A percentile compares a stretch with the other conserved stretches of the same genome.
phyloP scores from a whole-genome alignment of 1,140 invertebrate genomes.

The Chelonus insularis region DNA sequence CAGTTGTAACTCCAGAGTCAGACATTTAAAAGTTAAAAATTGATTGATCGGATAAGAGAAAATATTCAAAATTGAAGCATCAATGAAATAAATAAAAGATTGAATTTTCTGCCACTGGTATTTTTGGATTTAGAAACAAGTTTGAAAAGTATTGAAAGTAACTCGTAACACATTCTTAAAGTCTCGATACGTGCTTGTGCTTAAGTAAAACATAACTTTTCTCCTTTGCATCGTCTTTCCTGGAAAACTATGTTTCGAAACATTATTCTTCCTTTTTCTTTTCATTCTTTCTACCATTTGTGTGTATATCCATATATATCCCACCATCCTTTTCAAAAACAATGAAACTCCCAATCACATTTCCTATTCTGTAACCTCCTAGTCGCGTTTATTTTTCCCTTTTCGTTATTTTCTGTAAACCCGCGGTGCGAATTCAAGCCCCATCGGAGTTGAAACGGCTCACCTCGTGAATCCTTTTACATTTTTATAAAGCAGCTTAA shows the following conservation, averaged over 20 bases:
- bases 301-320: conserved; percentile 22
- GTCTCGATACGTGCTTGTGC: conserved; percentile 37
- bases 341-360: conserved; percentile 51
- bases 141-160: conserved; percentile 11
- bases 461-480: conserved; percentile 42
- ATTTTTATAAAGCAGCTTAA: conserved; percentile 52
- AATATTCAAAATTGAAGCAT: too few species aligned
- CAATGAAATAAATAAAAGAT: too few species aligned
- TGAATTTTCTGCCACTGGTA: too few species aligned
- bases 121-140: background rate
- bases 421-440: background rate
- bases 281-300: conserved; percentile 20
- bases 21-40: too few species aligned
- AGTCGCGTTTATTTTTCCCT: background rate
- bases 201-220: conserved; percentile 43
- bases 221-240: conserved; percentile 10
- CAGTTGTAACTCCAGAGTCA: too few species aligned
- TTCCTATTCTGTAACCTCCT: conserved; percentile 41
- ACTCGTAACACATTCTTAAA: conserved; percentile 25
- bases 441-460: conserved; percentile 13
- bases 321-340: conserved; percentile 36
- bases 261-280: background rate
- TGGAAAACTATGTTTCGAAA: conserved; percentile 5
- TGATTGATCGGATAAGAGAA: too few species aligned
- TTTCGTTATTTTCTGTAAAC: background rate